Base-by-base conservation (phyloP, 2,113 vertebrate genomes). In the Notarius lentiginosus region DNA sequence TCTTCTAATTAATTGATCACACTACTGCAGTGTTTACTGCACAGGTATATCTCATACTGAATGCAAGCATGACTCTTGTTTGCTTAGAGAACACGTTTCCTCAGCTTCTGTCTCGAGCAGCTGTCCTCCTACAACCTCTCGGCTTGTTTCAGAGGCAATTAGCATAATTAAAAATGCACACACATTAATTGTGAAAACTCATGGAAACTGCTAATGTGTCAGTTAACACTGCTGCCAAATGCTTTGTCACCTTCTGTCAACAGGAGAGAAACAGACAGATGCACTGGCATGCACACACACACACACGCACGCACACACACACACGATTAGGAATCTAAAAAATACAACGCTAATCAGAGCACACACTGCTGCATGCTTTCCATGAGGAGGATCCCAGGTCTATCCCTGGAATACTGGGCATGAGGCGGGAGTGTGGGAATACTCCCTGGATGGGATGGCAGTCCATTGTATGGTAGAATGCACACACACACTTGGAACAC, bases 131-230 rank as follows among this genome's bases (percentile, higher is more conserved):
- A 95, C 93, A 96, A 97, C 96, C 95, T 97, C 95, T 95, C 95
- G 96, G 95, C 94, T 94, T 68, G 93, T 96, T 96, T 97, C 96
- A 96, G 96, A 96, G 96, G 95, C 95, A 97, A 98, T 97, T 96
- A 95, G 94, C 94, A 96, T 98, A 97, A 99, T 98, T 97, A 97
- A 98, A 97, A 97, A 97, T 97, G 97, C 98, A 97, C 97, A 96
- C 95, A 96, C 96, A 97, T 97, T 99, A 98, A 99, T 99, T 97
- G 96, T 96, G 96, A 95, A 94, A 96, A 95, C 96, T 96, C 95
- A 97, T 96, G 95, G 96, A 97, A 97, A 97, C 97, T 96, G 96
- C 96, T 97, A 97, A 98, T 96, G 96, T 97, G 95, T 96, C 95
- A 97, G 95, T 97, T 97, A 95, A 96, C 96, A 95, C 94, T 95